Evolutionary conservation across 1,140 invertebrate species (phyloP), one percentile per base, ranked within the genome.

Genomic region (Thalassaphorura encarpata): DNA sequence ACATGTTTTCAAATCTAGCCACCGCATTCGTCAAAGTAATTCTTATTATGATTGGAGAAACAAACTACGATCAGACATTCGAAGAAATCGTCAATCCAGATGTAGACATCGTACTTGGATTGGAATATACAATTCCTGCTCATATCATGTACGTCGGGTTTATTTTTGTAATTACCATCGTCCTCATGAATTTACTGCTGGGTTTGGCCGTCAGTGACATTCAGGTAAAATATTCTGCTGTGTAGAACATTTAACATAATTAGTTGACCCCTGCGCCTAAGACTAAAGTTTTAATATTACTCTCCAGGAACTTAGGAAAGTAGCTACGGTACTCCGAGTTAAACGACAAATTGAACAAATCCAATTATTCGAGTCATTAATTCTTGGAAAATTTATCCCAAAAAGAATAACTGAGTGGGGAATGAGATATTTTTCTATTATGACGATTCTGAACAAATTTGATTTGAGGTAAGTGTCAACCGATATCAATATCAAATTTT

Each of bases 11-110:
- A 3, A 23, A 21, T 11, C 26, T 62, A 23, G 47, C 52, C 11
- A 54, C 56, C 18, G 63, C 66, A 11, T 50, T 88, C 0, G 67
- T 89, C 0, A 89, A 89, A 72, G 84, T 83, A 0, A 78, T 89
- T 3, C 82, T 87, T 41, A 89, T 89, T 85, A 87, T 90, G 85
- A 83, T 84, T 0, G 87, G 87, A 8, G 84, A 90, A 66, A 68
- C 89, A 26, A 86, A 89, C 67, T 89, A 84, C 61, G 85, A 88
- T 66, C 83, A 86, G 56, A 80, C 87, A 47, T 88, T 89, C 66
- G 87, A 84, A 8, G 31, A 67, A 71, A 4, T 66, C 71, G 2
- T 66, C 68, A 1, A 70, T 75, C 1, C 68, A 13, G 15, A 49
- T 11, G 3, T 31, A 24, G 26, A 33, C n/a, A n/a, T 18, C 71